A percentile compares a stretch with the other conserved stretches of the same genome.
Conservation (phyloP, 2,888 invertebrate species). For the Cyaniris semiargus region DNA sequence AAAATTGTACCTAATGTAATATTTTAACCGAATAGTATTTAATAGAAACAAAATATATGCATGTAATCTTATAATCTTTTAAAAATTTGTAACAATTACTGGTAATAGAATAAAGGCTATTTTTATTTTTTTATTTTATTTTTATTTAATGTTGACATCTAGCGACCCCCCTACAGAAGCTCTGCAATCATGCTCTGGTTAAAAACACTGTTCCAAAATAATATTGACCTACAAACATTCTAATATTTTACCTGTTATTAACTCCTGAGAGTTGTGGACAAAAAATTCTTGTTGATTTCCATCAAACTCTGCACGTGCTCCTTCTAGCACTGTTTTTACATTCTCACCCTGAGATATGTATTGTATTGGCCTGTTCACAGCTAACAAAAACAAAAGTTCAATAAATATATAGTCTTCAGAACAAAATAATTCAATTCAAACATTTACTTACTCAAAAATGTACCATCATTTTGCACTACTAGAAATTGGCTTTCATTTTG, state of each 20-base stretch:
- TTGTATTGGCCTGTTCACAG: slow-evolving; percentile 62
- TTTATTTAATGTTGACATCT: too few species aligned
- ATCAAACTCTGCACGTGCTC: slow-evolving; percentile 57
- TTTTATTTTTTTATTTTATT: too few species aligned
- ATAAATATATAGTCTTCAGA: neutral
- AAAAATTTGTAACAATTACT: too few species aligned
- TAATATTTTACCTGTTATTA: slow-evolving; percentile 32
- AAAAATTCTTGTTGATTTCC: slow-evolving; percentile 61
- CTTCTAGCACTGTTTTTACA: slow-evolving; percentile 52
- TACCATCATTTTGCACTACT: slow-evolving; percentile 67
- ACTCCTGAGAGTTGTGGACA: slow-evolving; percentile 60
- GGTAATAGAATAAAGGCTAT: too few species aligned
- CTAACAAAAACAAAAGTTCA: slow-evolving; percentile 38
- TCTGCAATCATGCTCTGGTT: too few species aligned
- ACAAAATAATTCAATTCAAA: neutral
- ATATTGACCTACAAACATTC: neutral
- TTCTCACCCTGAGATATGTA: slow-evolving; percentile 60
- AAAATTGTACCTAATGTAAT: too few species aligned
- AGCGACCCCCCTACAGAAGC: too few species aligned
- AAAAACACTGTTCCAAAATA: too few species aligned
- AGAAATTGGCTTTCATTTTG: slow-evolving; percentile 58
- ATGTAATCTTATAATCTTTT: too few species aligned
- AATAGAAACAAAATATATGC: too few species aligned
- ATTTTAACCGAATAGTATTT: too few species aligned
- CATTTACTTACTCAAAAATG: slow-evolving; percentile 53